Percentiles rank a stretch among this genome's conserved stretches.
phyloP scores from a whole-genome alignment of 2,113 vertebrate species.

The Recurvirostra avosetta region DNA sequence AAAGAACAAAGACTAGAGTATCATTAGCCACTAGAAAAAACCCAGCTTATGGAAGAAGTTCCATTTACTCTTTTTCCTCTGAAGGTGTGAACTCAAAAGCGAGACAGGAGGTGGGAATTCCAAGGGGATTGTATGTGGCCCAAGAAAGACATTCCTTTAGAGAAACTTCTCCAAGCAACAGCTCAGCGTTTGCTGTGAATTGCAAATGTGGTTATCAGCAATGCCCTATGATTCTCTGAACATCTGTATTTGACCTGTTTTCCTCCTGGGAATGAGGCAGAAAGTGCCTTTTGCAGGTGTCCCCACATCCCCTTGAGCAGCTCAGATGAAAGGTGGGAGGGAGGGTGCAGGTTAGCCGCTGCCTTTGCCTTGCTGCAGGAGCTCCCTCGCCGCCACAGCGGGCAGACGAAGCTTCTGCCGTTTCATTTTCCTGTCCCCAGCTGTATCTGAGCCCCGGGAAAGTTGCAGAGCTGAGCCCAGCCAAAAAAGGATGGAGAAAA shows the following conservation, averaged over 20 bases:
- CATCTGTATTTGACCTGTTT: not conserved
- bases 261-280: not conserved
- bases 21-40: not conserved
- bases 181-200: not conserved
- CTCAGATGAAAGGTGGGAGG: not conserved
- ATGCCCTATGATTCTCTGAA: not conserved
- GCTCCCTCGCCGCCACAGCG: rapidly evolving
- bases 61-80: not conserved
- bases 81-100: not conserved
- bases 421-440: not conserved
- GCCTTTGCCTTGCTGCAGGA: not conserved
- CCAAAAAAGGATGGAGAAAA: not conserved
- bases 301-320: not conserved
- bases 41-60: not conserved
- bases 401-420: not conserved
- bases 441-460: not conserved
- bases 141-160: not conserved
- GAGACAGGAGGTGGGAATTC: not conserved
- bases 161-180: not conserved
- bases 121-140: not conserved
- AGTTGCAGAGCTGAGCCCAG: not conserved
- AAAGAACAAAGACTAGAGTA: not conserved
- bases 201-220: not conserved
- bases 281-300: not conserved
- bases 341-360: not conserved